Base-by-base conservation (phyloP, 1,140 invertebrate genomes). In the Venturia canescens region DNA sequence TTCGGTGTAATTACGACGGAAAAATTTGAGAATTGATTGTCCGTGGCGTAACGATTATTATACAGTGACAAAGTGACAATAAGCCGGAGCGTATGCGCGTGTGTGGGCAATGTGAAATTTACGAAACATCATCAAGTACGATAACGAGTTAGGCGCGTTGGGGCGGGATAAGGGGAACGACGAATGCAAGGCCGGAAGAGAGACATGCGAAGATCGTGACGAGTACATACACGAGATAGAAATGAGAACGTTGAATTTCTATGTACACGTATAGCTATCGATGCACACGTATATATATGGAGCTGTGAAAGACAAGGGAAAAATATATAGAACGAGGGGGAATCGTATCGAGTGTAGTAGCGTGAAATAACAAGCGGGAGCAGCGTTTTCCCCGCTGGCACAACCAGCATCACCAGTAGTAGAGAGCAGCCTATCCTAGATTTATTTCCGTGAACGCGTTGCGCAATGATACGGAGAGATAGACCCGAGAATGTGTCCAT, bases 401-500 rank as follows among this genome's bases (percentile, higher is more conserved):
- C 63, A 66, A 66, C 63, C 1, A 66, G 63, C 48, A 26, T 57
- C 57, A 57, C 60, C 53, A 74, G 83, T 85, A 85, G 84, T 7
- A 77, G 83, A 83, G 29, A 53, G 84, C 84, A 87, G 86, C 86
- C 83, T 86, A 87, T 87, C 86, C 86, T 87, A 87, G 85, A 87
- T 87, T 87, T 87, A 87, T 87, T 87, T 87, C 86, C 85, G 86
- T 87, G 84, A 82, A 86, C 80, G 82, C 21, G 80, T 87, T 87
- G 86, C 86, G 86, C 82, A 87, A 87, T 85, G 75, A 66, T 27
- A 50, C 69, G 72, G 34, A 48, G 70, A 48, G 48, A 53, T 72
- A 57, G 1, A 69, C 76, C 11, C 50, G 50, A 53, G 15, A 70
- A 69, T 75, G 81, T 69, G 74, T 81, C 66, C 78, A 77, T 72